Base-by-base conservation (phyloP, 2,113 vertebrate species). In the Planiliza haematocheilus region DNA sequence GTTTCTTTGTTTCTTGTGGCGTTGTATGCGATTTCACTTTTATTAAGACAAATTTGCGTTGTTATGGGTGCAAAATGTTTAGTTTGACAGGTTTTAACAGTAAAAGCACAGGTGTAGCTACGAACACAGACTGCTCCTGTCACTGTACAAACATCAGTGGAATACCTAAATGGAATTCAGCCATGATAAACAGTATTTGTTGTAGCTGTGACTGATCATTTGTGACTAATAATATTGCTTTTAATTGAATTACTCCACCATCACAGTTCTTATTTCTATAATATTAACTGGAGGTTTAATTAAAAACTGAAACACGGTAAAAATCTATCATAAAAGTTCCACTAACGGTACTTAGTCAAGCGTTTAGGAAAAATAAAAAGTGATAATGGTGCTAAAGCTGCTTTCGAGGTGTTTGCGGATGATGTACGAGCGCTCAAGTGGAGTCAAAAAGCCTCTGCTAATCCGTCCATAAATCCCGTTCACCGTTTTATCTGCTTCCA, bases 401-500 rank as follows among this genome's bases (percentile, higher is more conserved):
- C n/a, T 53, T 9, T 51, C 62, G 63, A 30, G 24, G 24, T 30
- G 24, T 30, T n/a, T 30, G 24, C 24, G 24, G 58, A 50, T 53
- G 17, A 7, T 66, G 45, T 30, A 3, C 24, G 24, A 30, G 41
- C 30, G 30, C 14, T 61, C 43, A 45, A 61, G 24, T n/a, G 34
- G 41, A 39, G 51, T 42, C 10, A 16, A 42, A 42, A 43, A 60
- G 24, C 59, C 48, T 46, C 56, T 37, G 38, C 48, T 64, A 56
- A 79, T 71, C 49, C 39, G 10, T 5, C 4, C 34, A 60, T 60
- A 56, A 67, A 69, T 70, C 17, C 36, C 10, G 7, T 39, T 74
- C 52, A n/a, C 30, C 7, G 21, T 55, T 57, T n/a, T 49, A 61
- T 63, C 77, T 73, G 50, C 55, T 50, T 75, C 52, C 6, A 58